These are phyloP conservation scores for Mus caroli DNA, from an alignment of 2,797 vertebrate genomes.

Conservation along the genomic window DNA sequence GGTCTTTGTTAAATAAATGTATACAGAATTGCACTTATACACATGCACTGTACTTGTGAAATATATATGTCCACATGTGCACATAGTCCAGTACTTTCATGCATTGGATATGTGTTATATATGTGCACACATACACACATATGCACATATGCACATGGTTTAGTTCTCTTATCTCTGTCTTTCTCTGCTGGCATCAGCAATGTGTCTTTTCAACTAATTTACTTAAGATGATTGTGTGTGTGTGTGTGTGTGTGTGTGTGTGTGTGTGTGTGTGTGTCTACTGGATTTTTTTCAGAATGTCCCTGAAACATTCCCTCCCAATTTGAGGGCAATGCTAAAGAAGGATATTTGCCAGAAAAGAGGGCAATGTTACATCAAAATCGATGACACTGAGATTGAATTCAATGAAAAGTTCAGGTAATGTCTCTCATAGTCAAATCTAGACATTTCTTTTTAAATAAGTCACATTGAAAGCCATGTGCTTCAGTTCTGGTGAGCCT, in stretches of 20 bases:
- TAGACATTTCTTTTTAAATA: background rate
- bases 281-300: constrained; percentile 83
- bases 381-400: constrained; percentile 83
- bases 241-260: background rate
- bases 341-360: constrained; percentile 82
- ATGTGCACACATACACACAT: background rate
- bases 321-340: constrained; percentile 82
- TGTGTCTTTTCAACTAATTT: background rate
- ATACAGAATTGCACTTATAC: background rate
- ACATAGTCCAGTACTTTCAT: background rate
- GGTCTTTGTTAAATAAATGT: background rate
- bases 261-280: background rate
- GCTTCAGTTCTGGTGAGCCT: background rate
- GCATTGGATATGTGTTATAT: background rate
- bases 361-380: constrained; percentile 83
- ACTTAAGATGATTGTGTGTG: background rate
- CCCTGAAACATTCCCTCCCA: constrained; percentile 83
- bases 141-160: background rate
- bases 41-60: background rate
- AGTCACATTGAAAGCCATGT: background rate
- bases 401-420: constrained; percentile 88
- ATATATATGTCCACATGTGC: background rate
- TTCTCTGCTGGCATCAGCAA: background rate
- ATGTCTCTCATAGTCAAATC: background rate
- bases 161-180: background rate